Percentiles rank a stretch among this genome's conserved stretches.
These are phyloP conservation scores for Lagopus muta DNA, from an alignment of 2,113 vertebrate species.

Conservation along the genomic window DNA sequence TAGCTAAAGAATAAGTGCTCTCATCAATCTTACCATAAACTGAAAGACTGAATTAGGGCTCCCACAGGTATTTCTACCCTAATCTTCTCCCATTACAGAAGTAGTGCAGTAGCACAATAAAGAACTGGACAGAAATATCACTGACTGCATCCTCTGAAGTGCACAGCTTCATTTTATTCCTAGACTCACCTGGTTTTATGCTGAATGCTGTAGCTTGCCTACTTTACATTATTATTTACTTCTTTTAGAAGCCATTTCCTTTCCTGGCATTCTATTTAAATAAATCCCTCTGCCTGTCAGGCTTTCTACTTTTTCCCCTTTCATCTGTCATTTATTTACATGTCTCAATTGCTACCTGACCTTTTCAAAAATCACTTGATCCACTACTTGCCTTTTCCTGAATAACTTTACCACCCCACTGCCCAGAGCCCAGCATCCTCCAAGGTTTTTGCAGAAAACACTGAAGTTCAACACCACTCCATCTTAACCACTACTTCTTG, in stretches of 20 bases:
- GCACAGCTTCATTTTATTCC: not conserved
- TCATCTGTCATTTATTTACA: not conserved
- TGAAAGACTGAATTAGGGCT: not conserved
- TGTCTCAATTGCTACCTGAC: not conserved
- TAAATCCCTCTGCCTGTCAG: not conserved
- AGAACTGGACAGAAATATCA: not conserved
- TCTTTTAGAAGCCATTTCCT: not conserved
- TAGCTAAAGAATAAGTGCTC: not conserved
- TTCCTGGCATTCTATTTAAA: not conserved
- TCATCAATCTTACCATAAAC: not conserved
- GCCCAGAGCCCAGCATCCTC: not conserved
- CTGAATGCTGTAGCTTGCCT: not conserved
- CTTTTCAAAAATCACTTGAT: not conserved
- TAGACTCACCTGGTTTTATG: not conserved
- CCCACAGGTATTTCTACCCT: not conserved
- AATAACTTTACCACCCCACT: not conserved
- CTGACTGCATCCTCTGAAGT: not conserved
- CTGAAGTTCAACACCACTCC: not conserved
- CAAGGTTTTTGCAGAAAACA: not conserved
- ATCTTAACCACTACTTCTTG: not conserved
- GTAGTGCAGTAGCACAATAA: not conserved
- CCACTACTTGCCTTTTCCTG: not conserved
- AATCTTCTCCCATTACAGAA: rapidly evolving
- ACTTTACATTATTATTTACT: not conserved
- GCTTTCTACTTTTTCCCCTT: not conserved